Percentiles rank a stretch among this genome's conserved stretches.
phyloP scores from a whole-genome alignment of 2,888 invertebrate species.

The Didymodactylos carnosus region DNA sequence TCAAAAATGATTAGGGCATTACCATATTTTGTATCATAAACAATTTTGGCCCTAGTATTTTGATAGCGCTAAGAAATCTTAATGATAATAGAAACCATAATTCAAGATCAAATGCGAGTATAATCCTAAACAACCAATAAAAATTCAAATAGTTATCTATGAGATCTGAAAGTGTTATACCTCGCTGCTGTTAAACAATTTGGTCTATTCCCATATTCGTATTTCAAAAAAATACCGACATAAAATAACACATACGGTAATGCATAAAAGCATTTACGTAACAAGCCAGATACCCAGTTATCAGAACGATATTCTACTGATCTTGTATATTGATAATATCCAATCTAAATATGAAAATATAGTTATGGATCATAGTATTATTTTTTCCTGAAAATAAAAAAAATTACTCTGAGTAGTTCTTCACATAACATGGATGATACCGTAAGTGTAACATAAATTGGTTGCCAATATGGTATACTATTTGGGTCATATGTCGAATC shows the following conservation, averaged over 20 bases:
- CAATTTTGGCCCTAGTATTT: neutral
- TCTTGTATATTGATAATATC: neutral
- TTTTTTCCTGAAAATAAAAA: neutral
- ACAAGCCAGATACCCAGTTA: neutral
- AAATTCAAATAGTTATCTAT: neutral
- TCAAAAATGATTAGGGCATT: neutral
- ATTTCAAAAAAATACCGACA: neutral
- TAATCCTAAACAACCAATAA: neutral
- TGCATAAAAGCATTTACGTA: neutral
- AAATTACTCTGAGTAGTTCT: neutral
- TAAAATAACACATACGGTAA: neutral
- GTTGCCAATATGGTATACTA: neutral
- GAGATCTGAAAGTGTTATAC: too few relatives aligned
- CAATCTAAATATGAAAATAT: neutral
- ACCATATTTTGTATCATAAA: neutral
- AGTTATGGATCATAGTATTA: too few relatives aligned
- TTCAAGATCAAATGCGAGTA: neutral
- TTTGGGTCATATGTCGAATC: neutral
- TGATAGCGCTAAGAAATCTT: neutral
- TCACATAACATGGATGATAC: neutral
- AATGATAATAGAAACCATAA: neutral
- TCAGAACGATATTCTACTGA: neutral
- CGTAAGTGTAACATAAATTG: neutral
- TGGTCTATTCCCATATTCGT: neutral
- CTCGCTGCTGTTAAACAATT: neutral